Conservation (phyloP, 2,113 vertebrate species). For the Cebidichthys violaceus region DNA sequence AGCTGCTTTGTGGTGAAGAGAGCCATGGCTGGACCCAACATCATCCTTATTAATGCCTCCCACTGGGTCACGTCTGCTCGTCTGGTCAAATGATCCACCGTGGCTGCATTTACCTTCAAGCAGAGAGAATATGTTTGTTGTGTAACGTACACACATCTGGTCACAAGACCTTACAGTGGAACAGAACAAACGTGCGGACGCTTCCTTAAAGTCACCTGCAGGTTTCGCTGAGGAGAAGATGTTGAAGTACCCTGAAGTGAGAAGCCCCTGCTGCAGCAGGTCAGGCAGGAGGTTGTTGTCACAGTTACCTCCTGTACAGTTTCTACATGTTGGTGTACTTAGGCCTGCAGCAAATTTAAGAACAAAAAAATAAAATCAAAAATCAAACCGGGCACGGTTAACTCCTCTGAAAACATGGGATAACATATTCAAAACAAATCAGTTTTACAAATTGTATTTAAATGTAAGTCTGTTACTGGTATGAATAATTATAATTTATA, state of each 20-base stretch:
- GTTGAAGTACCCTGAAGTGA: slow-evolving; percentile 79
- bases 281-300: slow-evolving; percentile 68
- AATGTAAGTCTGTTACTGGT: neutral
- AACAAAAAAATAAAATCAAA: neutral
- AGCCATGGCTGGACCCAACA: slow-evolving; percentile 56
- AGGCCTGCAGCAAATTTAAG: slow-evolving; percentile 40
- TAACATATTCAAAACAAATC: neutral
- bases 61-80: slow-evolving; percentile 55
- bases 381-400: neutral
- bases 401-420: neutral
- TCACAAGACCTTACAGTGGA: neutral
- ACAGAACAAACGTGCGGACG: neutral
- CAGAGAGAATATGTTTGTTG: neutral
- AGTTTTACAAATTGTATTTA: neutral
- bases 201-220: slow-evolving; percentile 47
- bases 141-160: neutral
- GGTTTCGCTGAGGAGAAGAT: slow-evolving; percentile 65
- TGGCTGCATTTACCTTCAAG: slow-evolving; percentile 77
- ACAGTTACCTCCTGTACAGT: slow-evolving; percentile 59
- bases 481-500: neutral
- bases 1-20: slow-evolving; percentile 64
- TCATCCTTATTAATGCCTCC: slow-evolving; percentile 79
- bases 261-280: slow-evolving; percentile 50
- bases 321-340: slow-evolving; percentile 67
- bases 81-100: slow-evolving; percentile 58